Base-by-base conservation (phyloP, 1,140 invertebrate genomes). In the Drosophila ananassae region DNA sequence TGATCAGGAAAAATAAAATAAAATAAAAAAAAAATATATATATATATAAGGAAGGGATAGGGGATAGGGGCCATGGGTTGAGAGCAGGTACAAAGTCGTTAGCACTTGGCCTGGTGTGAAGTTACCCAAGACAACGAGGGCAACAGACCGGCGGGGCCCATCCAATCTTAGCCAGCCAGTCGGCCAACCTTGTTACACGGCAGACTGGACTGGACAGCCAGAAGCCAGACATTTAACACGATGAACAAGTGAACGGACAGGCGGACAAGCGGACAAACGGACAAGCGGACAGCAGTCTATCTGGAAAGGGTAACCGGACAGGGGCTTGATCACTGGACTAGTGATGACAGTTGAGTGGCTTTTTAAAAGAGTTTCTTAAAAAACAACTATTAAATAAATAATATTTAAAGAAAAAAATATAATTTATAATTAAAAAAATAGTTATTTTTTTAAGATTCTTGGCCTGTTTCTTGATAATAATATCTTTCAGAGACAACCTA, bases 81-180 rank as follows among this genome's bases (percentile, higher is more conserved):
- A 60, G 67, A 69, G 76, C 83, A 89, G 83, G 83, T 89, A 89
- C 72, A 68, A 89, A 89, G 62, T 89, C 64, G 72, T 89, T 89
- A 83, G 79, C 76, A 89, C 83, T 79, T 89, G 60, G 64, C 55
- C 21, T 76, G 75, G 74, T 87, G 82, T 87, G 82, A 87, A 87
- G 67, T 67, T 77, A 50, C 63, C 62, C 69, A 72, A 78, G 81
- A 60, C 68, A 72, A 79, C 67, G 55, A 79, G 39, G 58, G 56
- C 32, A 39, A 12, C 24, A n/a, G 37, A 39, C 37, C 58, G 28
- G 32, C n/a, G n/a, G n/a, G n/a, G 53, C 46, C 67, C 41, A 52
- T 41, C 24, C 39, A 52, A 21, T 47, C 60, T 47, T 34, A 41
- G 5, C 22, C 24, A 32, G 5, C 39, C 39, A 47, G 46, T 9